Evolutionary conservation across 2,888 invertebrate genomes (phyloP), one percentile per base, ranked within the genome.

Genomic region (Electrophaes corylata): DNA sequence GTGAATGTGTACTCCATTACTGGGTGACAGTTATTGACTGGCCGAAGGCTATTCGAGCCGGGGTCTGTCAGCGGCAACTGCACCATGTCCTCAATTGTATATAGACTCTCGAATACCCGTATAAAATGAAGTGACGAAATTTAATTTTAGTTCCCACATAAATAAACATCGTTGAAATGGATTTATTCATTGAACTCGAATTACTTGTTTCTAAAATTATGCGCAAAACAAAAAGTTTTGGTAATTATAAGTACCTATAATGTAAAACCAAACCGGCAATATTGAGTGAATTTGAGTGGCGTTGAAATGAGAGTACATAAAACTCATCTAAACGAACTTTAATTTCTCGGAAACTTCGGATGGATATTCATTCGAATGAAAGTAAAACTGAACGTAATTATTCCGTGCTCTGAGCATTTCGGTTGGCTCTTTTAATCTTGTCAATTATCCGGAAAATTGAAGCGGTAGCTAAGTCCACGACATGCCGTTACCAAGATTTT

Each of bases 401-500:
- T 80, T 79, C 74, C 71, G 73, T 73, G 75, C 71, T 66, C 64
- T 63, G 73, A 81, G 37, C 16, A 75, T 83, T 79, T 75, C 67
- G 73, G 71, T 77, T 79, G 72, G 72, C 66, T 66, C 75, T 70
- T 82, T 83, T 86, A 84, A 86, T 87, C 78, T 79, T 75, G 77
- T 79, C 78, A 84, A 85, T 87, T 85, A 85, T 76, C 78, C 72
- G 70, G 78, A 79, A 82, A 85, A 86, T 84, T 83, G 75, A 72
- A 71, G 70, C 61, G 65, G 67, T 54, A 62, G 66, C 65, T 67
- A 64, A 67, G 66, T 65, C 68, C 63, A 62, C 65, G 67, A 69
- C 59, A 71, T 67, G 72, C 64, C 65, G 43, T 69, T 71, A 65
- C 66, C 49, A 61, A 64, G 62, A 68, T 70, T 75, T 71, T 73